Evolutionary conservation across 2,113 vertebrate species (phyloP).

Genomic region (Thalassarche chlororhynchos): DNA sequence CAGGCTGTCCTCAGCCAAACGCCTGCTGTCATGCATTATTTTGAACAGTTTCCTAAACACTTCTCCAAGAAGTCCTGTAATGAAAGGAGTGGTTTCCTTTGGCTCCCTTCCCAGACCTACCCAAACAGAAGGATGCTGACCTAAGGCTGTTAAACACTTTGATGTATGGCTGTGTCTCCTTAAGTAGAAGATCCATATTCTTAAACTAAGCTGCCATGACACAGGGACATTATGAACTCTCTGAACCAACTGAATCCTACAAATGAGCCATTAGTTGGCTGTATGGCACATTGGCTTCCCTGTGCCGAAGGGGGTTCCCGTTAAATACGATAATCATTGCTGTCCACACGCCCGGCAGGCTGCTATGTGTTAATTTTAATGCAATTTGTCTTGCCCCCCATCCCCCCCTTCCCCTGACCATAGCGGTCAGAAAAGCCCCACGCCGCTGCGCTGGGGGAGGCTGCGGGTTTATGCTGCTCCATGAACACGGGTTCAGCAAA

Average conservation of each 20-base stretch:
- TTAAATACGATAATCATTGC: not conserved
- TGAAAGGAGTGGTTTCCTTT: conserved; percentile 6
- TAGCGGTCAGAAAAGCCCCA: not conserved
- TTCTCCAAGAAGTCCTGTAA: not conserved
- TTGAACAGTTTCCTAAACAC: not conserved
- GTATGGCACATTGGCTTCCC: not conserved
- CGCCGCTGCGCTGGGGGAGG: rapidly evolving
- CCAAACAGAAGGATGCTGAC: conserved; percentile 39
- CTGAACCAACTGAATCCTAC: conserved; percentile 42
- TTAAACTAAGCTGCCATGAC: conserved; percentile 35
- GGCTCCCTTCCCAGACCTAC: conserved; percentile 49
- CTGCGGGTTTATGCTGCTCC: not conserved
- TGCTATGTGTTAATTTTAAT: not conserved
- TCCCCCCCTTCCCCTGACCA: not conserved
- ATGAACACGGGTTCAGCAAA: rapidly evolving
- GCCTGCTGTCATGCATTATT: not conserved
- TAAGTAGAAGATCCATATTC: conserved; percentile 40
- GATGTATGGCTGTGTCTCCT: conserved; percentile 18
- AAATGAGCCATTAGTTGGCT: conserved; percentile 26
- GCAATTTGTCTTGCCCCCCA: not conserved
- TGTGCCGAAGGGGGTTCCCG: not conserved
- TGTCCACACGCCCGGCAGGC: not conserved
- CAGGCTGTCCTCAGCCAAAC: not conserved
- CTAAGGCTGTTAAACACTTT: conserved; percentile 35
- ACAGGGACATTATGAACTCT: conserved; percentile 27